These are phyloP conservation scores for Sepioteuthis lessoniana DNA, from an alignment of 2,888 invertebrate genomes.

Conservation along the genomic window DNA sequence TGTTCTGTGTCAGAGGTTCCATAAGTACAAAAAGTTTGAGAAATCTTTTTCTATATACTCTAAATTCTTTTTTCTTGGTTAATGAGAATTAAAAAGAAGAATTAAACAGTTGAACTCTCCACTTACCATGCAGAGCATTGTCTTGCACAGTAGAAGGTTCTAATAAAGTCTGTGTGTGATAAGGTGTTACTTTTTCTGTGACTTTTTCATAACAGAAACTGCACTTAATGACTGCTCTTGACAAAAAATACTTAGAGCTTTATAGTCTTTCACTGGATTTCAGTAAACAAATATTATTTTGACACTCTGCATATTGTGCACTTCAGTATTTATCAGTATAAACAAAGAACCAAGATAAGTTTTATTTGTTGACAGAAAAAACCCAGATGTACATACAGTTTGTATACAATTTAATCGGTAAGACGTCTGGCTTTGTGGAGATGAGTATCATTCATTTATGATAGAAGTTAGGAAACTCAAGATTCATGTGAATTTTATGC, in stretches of 20 bases:
- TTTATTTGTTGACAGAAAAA: too few species aligned
- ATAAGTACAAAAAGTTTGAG: too few species aligned
- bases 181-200: neutral
- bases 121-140: neutral
- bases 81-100: too few species aligned
- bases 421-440: too few species aligned
- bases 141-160: neutral
- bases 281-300: slow-evolving; percentile 1
- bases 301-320: neutral
- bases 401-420: too few species aligned
- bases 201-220: neutral
- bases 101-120: neutral
- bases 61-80: neutral
- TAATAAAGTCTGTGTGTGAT: neutral
- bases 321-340: neutral
- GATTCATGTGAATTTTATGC: too few species aligned
- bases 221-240: too few species aligned
- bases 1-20: too few species aligned
- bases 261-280: neutral
- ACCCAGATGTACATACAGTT: too few species aligned
- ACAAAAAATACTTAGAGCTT: neutral
- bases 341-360: too few species aligned
- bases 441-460: too few species aligned
- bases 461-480: too few species aligned
- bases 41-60: neutral